Evolutionary conservation across 53 echinoderm and acorn worm species (phyloP).

Genomic region (Temnopleurus reevesii): DNA sequence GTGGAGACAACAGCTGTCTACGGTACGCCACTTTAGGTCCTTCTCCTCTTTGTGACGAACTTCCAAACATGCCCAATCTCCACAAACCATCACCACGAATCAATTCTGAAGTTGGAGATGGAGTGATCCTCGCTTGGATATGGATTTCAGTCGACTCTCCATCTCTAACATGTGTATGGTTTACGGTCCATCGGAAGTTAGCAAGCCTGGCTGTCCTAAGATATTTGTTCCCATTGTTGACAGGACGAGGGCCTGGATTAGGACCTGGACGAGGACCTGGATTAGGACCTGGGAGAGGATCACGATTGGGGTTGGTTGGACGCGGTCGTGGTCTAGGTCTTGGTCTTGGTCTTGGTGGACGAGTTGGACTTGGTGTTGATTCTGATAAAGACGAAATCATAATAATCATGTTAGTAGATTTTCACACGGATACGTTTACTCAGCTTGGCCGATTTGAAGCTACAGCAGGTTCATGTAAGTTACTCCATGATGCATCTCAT

Average conservation of each 20-base stretch:
- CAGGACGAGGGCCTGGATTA: not conserved
- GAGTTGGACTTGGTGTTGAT: constrained; percentile 7
- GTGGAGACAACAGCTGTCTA: not conserved
- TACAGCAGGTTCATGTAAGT: too few relatives aligned
- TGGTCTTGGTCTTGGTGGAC: not conserved
- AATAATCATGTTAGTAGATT: too few relatives aligned
- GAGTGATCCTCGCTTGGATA: constrained; percentile 28
- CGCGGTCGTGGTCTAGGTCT: not conserved
- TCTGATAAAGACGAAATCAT: not conserved
- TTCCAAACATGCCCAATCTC: constrained; percentile 48
- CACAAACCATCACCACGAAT: constrained; percentile 26
- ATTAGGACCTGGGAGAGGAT: not conserved
- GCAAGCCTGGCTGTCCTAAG: constrained; percentile 39
- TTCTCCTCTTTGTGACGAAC: not conserved
- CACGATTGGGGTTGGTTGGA: not conserved
- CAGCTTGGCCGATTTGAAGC: too few relatives aligned
- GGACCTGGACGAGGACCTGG: not conserved
- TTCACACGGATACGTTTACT: too few relatives aligned
- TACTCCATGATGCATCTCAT: too few relatives aligned
- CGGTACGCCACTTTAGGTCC: constrained; percentile 35
- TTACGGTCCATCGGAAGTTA: constrained; percentile 43
- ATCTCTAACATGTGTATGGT: not conserved
- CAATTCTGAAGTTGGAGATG: constrained; percentile 32
- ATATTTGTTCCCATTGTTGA: not conserved
- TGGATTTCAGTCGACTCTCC: not conserved